These are phyloP conservation scores for Netelia melanura DNA, from an alignment of 2,888 invertebrate genomes.

Conservation along the genomic window DNA sequence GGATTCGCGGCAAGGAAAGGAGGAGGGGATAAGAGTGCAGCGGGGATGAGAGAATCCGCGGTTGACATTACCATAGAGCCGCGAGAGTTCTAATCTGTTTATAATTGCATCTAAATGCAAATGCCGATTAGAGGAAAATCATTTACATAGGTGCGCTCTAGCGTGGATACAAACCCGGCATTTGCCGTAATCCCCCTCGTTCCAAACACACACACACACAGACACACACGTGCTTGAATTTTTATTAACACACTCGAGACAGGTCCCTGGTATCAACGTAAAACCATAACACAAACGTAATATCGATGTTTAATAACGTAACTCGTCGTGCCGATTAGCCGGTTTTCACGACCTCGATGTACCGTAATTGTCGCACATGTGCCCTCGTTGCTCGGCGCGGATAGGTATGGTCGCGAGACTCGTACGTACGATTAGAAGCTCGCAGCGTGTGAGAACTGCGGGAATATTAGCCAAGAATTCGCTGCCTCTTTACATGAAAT, in stretches of 20 bases:
- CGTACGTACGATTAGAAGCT: slow-evolving; percentile 29
- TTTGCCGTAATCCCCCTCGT: slow-evolving; percentile 7
- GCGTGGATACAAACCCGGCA: slow-evolving; percentile 36
- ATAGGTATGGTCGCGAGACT: not conserved
- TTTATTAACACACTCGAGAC: not conserved
- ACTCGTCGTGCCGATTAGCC: slow-evolving; percentile 46
- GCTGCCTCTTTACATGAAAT: not conserved
- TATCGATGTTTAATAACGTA: slow-evolving; percentile 51
- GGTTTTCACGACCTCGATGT: slow-evolving; percentile 45
- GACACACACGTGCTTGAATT: not conserved
- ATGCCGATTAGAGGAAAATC: slow-evolving; percentile 79
- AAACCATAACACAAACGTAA: slow-evolving; percentile 54
- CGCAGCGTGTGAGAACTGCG: slow-evolving; percentile 11
- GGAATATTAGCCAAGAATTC: slow-evolving; percentile 23
- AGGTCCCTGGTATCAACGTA: slow-evolving; percentile 24
- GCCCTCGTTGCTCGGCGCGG: not conserved
- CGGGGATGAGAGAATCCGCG: slow-evolving; percentile 62
- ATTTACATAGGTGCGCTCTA: slow-evolving; percentile 71
- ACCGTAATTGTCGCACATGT: slow-evolving; percentile 51
- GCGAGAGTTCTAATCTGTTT: slow-evolving; percentile 80
- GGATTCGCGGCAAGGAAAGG: slow-evolving; percentile 5
- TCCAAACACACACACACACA: slow-evolving; percentile 1
- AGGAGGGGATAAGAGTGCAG: not conserved
- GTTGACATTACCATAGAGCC: slow-evolving; percentile 72
- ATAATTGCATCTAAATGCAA: slow-evolving; percentile 80